These are phyloP conservation scores for Zosterops borbonicus DNA, from an alignment of 2,113 vertebrate species.

Conservation along the genomic window DNA sequence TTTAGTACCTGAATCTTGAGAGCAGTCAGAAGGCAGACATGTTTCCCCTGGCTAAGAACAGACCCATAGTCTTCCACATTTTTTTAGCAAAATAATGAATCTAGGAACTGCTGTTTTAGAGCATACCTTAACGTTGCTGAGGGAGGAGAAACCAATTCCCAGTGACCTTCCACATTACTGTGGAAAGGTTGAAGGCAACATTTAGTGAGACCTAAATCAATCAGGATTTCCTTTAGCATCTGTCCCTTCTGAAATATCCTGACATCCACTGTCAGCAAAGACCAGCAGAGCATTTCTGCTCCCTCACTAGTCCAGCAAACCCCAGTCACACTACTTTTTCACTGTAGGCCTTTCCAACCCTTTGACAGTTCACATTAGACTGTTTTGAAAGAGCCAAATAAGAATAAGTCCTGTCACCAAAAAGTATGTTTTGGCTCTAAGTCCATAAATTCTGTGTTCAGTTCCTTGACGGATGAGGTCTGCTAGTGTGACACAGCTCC, in stretches of 20 bases:
- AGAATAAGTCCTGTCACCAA: neutral
- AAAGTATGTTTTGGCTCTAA: neutral
- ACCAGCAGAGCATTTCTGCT: neutral
- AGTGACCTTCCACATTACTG: neutral
- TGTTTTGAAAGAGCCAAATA: neutral
- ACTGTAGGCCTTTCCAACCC: neutral
- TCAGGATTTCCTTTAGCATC: neutral
- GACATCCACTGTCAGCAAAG: neutral
- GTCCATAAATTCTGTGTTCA: neutral
- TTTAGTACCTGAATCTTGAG: neutral
- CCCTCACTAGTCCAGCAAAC: neutral
- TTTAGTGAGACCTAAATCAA: neutral
- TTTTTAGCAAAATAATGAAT: neutral
- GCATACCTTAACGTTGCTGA: neutral
- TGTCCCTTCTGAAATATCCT: neutral
- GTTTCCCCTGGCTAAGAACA: neutral
- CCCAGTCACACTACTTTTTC: neutral
- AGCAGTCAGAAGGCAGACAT: neutral
- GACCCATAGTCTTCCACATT: neutral
- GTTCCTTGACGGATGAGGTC: neutral
- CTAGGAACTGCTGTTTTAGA: neutral
- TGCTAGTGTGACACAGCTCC: neutral
- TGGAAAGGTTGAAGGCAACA: neutral
- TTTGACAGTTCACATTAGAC: neutral
- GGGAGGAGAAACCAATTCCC: neutral